Evolutionary conservation across 2,113 vertebrate genomes (phyloP), one percentile per base, ranked within the genome.

Genomic region (Trematomus loennbergii): DNA sequence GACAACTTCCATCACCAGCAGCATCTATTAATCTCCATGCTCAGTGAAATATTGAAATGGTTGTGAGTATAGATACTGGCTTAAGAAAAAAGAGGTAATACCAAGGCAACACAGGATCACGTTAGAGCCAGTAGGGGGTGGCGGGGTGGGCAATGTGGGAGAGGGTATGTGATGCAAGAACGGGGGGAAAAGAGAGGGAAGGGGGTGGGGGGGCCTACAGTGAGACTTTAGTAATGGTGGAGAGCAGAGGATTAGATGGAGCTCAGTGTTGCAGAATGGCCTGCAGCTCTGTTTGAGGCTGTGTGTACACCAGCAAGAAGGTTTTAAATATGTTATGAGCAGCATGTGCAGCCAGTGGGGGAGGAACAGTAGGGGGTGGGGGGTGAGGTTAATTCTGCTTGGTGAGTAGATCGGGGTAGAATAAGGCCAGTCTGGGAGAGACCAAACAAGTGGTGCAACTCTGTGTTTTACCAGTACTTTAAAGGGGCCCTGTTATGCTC

Each of bases 311-410:
- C 79, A 82, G 77, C 29, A 11, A 77, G 75, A 64, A 61, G 74
- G 50, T 49, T 80, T 86, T 88, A 72, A 89, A 88, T 90, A 87
- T 75, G 81, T 87, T 64, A 88, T 87, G 82, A 92, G 79, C 60
- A 12, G 72, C 36, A 40, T 52, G 36, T 63, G 52, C 43, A 68
- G 64, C 57, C 59, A 61, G 25, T 15, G 67, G 71, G 61, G 67
- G 53, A 45, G 68, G 63, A 15, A 40, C 59, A 9, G 15, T 70
- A n/a, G 13, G 67, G 66, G 70, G 4, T 29, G 71, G 15, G 78
- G 67, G 46, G 11, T 48, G 46, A 48, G 46, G 46, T 48, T 48
- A 48, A 48, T 18, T 25, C 50, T 4, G 58, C 50, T 57, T 54
- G 12, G 1, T 45, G 61, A n/a, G 18, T 2, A 12, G 43, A 18